Conservation (phyloP, 2,888 invertebrate genomes). For the Acheta domesticus region DNA sequence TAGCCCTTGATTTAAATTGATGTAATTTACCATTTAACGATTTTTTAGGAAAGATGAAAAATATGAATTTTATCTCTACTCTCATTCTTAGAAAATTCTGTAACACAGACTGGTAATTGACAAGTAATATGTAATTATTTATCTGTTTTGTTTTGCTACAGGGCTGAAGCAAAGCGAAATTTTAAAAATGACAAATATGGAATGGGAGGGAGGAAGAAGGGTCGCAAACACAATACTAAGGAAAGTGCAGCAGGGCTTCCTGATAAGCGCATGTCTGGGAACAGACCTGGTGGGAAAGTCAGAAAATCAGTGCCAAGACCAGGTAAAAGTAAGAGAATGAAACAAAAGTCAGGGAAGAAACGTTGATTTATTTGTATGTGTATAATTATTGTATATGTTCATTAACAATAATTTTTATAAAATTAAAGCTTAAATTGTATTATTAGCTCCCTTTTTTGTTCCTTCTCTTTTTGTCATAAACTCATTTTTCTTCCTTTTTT, state of each 20-base stretch:
- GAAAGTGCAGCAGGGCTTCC: constrained; percentile 70
- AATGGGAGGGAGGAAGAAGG: constrained; percentile 92
- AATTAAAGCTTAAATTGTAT: too few relatives aligned
- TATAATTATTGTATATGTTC: too few relatives aligned
- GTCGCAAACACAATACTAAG: constrained; percentile 80
- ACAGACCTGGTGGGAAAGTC: constrained; percentile 28
- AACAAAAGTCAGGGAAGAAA: constrained; percentile 43
- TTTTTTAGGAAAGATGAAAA: too few relatives aligned
- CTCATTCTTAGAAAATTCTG: too few relatives aligned
- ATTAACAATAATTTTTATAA: too few relatives aligned
- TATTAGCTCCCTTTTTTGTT: too few relatives aligned
- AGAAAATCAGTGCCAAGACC: constrained; percentile 38
- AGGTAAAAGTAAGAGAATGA: constrained; percentile 50
- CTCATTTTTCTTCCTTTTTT: too few relatives aligned
- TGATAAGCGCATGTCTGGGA: constrained; percentile 47
- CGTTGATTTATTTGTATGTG: neutral
- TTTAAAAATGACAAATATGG: constrained; percentile 85
- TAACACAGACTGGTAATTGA: neutral
- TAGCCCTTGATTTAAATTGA: too few relatives aligned
- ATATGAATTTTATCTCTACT: too few relatives aligned
- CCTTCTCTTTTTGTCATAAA: too few relatives aligned
- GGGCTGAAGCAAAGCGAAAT: constrained; percentile 55
- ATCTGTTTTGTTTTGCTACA: constrained; percentile 35
- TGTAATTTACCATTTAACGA: too few relatives aligned
- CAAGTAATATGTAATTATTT: neutral